These are phyloP conservation scores for Coregonus clupeaformis DNA, from an alignment of 2,113 vertebrate genomes.

Conservation along the genomic window DNA sequence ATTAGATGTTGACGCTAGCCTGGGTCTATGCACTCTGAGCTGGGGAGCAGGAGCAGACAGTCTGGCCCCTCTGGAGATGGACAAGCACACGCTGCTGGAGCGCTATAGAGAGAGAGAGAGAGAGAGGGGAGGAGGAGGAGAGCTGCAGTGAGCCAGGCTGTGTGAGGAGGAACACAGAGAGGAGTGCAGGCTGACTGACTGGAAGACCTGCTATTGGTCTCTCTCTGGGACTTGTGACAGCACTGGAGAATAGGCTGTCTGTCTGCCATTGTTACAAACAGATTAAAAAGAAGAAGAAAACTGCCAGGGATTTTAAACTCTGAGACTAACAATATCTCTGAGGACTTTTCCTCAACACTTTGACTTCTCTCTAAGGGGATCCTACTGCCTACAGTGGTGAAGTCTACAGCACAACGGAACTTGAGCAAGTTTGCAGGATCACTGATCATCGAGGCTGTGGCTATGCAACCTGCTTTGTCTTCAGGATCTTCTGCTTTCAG, in stretches of 20 bases:
- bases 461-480: constrained; percentile 1
- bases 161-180: constrained; percentile 16
- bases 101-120: constrained; percentile 6
- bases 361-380: not conserved
- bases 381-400: not conserved
- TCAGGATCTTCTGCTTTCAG: constrained; percentile 19
- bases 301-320: not conserved
- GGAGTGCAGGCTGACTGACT: not conserved
- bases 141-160: constrained; percentile 32
- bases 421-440: not conserved
- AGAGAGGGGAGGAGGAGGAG: constrained; percentile 7
- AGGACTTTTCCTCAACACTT: not conserved
- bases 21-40: constrained; percentile 46
- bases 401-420: not conserved
- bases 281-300: not conserved
- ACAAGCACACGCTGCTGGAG: constrained; percentile 21
- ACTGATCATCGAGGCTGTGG: not conserved
- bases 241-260: not conserved
- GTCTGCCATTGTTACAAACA: too few species aligned
- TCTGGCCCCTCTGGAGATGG: constrained; percentile 70
- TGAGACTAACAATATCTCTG: not conserved
- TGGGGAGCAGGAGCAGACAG: constrained; percentile 46
- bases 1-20: constrained; percentile 83
- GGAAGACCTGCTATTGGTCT: not conserved
- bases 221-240: not conserved